These are phyloP conservation scores for Hemicordylus capensis DNA, from an alignment of 2,113 vertebrate species.

Conservation along the genomic window DNA sequence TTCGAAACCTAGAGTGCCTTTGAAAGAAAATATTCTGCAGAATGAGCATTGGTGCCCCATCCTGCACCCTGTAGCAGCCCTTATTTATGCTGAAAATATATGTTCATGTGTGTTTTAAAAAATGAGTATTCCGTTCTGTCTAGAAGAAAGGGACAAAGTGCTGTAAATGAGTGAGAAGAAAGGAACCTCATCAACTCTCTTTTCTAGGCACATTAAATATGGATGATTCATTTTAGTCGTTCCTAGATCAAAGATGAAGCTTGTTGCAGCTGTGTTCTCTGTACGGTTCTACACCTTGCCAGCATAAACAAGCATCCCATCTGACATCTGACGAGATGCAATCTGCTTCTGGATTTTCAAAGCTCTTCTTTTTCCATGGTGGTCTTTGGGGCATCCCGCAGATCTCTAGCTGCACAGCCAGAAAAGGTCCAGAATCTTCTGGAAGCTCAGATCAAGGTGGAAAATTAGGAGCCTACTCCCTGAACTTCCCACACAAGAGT, in stretches of 20 bases:
- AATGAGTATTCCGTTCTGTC: too few relatives aligned
- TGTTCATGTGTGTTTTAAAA: too few relatives aligned
- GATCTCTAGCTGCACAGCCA: neutral
- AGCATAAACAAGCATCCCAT: neutral
- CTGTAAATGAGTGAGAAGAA: neutral
- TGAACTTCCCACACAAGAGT: neutral
- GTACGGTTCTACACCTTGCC: too few relatives aligned
- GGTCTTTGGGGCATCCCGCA: neutral
- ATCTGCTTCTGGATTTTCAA: neutral
- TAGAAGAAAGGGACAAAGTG: neutral
- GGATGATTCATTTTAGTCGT: neutral
- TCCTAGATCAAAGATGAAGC: neutral
- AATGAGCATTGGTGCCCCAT: neutral
- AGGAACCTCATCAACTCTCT: neutral
- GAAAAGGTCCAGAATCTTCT: neutral
- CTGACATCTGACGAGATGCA: neutral
- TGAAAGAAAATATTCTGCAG: neutral
- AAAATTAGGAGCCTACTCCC: too few relatives aligned
- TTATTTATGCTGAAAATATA: too few relatives aligned
- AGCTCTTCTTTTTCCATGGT: neutral
- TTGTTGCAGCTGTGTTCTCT: neutral
- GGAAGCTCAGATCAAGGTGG: too few relatives aligned
- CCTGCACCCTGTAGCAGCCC: neutral
- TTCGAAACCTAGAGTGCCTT: neutral
- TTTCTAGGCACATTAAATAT: neutral